Conservation (phyloP, 92 coral and sea anemone genomes). For the Palythoa caribaeorum region DNA sequence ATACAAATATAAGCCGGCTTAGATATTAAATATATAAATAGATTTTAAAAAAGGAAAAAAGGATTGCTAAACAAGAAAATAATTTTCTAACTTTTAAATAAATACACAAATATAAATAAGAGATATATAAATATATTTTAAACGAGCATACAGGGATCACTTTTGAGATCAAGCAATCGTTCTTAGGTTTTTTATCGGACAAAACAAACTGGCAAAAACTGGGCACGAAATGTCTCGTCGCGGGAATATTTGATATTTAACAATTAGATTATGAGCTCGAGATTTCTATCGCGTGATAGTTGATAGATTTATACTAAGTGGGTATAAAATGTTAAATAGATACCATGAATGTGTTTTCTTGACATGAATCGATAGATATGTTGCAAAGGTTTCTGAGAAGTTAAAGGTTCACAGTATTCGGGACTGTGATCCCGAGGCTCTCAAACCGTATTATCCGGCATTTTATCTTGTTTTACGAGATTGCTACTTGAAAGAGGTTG, state of each 20-base stretch:
- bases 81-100: too few relatives aligned
- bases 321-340: not conserved
- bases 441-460: conserved; percentile 21
- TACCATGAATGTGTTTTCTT: not conserved
- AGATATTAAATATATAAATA: too few relatives aligned
- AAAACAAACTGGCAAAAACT: not conserved
- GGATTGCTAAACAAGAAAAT: too few relatives aligned
- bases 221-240: not conserved
- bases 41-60: too few relatives aligned
- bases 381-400: conserved; percentile 23
- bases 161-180: too few relatives aligned
- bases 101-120: too few relatives aligned
- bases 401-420: conserved; percentile 8
- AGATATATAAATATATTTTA: too few relatives aligned
- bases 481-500: conserved; percentile 8
- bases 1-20: too few relatives aligned
- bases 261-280: too few relatives aligned
- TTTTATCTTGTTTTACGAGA: conserved; percentile 38
- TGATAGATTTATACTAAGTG: not conserved
- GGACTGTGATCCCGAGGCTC: not conserved
- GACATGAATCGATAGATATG: conserved; percentile 21
- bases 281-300: too few relatives aligned
- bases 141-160: too few relatives aligned
- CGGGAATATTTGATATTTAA: not conserved
- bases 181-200: not conserved